These are phyloP conservation scores for Cybosia mesomella DNA, from an alignment of 2,888 invertebrate species.

Conservation along the genomic window DNA sequence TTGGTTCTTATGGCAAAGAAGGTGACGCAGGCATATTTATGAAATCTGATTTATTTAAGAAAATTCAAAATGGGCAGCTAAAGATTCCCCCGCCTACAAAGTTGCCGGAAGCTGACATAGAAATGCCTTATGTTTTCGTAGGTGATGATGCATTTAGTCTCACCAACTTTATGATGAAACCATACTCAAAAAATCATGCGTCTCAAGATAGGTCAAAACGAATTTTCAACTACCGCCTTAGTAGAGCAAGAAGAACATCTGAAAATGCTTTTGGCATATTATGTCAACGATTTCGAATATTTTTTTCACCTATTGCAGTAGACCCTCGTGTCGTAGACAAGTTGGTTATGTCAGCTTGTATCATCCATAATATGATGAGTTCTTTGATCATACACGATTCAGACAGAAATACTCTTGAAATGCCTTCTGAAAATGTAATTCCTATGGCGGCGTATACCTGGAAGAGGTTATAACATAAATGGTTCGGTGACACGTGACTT, in stretches of 20 bases:
- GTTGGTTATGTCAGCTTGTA: slow-evolving; percentile 26
- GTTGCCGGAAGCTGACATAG: slow-evolving; percentile 27
- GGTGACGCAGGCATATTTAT: slow-evolving; percentile 15
- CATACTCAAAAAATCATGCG: slow-evolving; percentile 23
- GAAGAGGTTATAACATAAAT: slow-evolving; percentile 30
- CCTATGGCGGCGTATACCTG: slow-evolving; percentile 22
- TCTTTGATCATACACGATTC: slow-evolving; percentile 27
- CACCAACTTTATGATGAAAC: slow-evolving; percentile 23
- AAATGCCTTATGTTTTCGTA: slow-evolving; percentile 14
- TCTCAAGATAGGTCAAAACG: slow-evolving; percentile 19
- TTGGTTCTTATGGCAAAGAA: slow-evolving; percentile 22
- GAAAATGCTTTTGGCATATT: slow-evolving; percentile 33
- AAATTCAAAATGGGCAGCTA: slow-evolving; percentile 22
- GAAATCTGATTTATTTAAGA: slow-evolving; percentile 20
- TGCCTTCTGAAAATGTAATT: slow-evolving; percentile 23
- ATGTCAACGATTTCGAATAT: slow-evolving; percentile 19
- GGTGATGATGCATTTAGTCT: slow-evolving; percentile 23
- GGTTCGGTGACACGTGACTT: slow-evolving; percentile 29
- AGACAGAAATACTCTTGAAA: too few relatives aligned
- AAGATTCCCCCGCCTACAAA: slow-evolving; percentile 21
- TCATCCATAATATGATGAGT: slow-evolving; percentile 31
- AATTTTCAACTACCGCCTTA: slow-evolving; percentile 26
- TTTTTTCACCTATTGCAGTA: slow-evolving; percentile 22
- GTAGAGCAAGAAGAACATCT: slow-evolving; percentile 19
- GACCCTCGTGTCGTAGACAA: slow-evolving; percentile 22